Percentiles rank a stretch among this genome's conserved stretches.
These are phyloP conservation scores for Octodonta nipae DNA, from an alignment of 2,888 invertebrate species.

Conservation along the genomic window DNA sequence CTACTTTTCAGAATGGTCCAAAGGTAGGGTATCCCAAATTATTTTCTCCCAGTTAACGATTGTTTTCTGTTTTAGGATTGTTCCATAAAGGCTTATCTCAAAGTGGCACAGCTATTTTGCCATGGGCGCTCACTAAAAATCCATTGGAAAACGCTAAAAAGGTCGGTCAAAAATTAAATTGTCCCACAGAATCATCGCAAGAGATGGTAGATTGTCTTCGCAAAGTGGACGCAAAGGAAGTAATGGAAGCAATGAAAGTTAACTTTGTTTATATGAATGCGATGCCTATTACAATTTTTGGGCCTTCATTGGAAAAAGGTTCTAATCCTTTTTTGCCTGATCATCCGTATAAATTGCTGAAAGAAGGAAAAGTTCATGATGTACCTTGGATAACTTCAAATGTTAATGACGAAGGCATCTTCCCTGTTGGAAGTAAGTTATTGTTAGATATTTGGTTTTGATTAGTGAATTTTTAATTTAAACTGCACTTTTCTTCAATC, in stretches of 20 bases:
- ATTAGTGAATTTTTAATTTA: too few relatives aligned
- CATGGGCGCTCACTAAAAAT: constrained; percentile 41
- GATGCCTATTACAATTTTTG: constrained; percentile 24
- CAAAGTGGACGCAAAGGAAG: constrained; percentile 41
- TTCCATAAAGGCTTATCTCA: constrained; percentile 51
- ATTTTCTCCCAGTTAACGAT: background rate
- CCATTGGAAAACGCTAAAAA: constrained; percentile 46
- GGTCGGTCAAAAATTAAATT: constrained; percentile 47
- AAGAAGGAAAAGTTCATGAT: constrained; percentile 45
- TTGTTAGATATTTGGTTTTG: constrained; percentile 2
- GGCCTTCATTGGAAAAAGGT: constrained; percentile 28
- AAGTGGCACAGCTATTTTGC: constrained; percentile 53
- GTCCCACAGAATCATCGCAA: constrained; percentile 40
- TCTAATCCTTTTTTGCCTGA: constrained; percentile 50
- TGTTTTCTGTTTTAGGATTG: constrained; percentile 32
- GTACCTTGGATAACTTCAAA: constrained; percentile 56
- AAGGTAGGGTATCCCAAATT: constrained; percentile 13
- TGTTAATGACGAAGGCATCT: constrained; percentile 58
- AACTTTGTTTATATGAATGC: constrained; percentile 44
- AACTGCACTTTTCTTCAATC: too few relatives aligned
- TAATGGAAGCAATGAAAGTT: constrained; percentile 43
- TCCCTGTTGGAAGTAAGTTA: constrained; percentile 48
- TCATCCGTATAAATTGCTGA: constrained; percentile 48
- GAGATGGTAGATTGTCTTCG: constrained; percentile 53
- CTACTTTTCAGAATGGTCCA: constrained; percentile 28